Percentiles rank a stretch among this genome's conserved stretches.
phyloP scores from a whole-genome alignment of 1,140 invertebrate genomes.

The Zaprionus africanus region DNA sequence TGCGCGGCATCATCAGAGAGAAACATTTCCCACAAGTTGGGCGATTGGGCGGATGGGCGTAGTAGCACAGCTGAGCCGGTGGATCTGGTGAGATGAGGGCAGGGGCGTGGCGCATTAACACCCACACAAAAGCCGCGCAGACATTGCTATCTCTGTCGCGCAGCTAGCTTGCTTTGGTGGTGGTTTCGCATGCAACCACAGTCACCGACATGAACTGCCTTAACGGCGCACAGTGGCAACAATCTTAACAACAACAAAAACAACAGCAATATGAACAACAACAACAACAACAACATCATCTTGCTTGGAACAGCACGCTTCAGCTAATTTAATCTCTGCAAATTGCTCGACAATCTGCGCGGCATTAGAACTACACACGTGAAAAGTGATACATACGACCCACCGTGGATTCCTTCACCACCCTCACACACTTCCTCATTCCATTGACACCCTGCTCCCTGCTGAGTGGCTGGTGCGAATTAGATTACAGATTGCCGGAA shows the following conservation, averaged over 20 bases:
- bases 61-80: conserved; percentile 19
- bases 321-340: conserved; percentile 84
- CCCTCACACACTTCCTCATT: not conserved
- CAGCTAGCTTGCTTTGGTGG: conserved; percentile 45
- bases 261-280: conserved; percentile 43
- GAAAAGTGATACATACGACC: conserved; percentile 52
- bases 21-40: conserved; percentile 39
- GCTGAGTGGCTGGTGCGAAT: conserved; percentile 59
- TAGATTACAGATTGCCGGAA: conserved; percentile 63
- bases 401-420: not conserved
- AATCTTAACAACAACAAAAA: conserved; percentile 45
- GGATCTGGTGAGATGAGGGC: conserved; percentile 34
- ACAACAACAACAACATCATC: conserved; percentile 35
- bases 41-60: conserved; percentile 24
- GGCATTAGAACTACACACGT: conserved; percentile 73
- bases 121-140: conserved; percentile 57
- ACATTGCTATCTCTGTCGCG: conserved; percentile 33
- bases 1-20: conserved; percentile 60
- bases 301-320: conserved; percentile 70
- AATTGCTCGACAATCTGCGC: conserved; percentile 83
- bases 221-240: conserved; percentile 15
- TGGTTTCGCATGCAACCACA: conserved; percentile 72
- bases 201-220: conserved; percentile 30
- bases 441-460: not conserved
- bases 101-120: conserved; percentile 68